A percentile compares a stretch with the other conserved stretches of the same genome.
phyloP scores from a whole-genome alignment of 2,113 vertebrate species.

The Hystrix brachyura region DNA sequence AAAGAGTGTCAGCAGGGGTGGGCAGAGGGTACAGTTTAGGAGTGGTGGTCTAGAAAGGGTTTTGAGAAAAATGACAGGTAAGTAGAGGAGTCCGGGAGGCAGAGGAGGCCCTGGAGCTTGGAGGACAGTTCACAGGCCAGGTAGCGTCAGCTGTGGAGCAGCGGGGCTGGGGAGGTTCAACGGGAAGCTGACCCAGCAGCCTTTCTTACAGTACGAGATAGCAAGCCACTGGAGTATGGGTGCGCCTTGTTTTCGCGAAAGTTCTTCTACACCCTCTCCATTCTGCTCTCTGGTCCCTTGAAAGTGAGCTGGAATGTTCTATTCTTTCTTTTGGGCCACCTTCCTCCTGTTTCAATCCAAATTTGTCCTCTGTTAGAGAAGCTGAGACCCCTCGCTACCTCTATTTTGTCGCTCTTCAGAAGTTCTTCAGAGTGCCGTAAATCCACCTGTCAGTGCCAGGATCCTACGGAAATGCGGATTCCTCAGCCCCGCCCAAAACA shows the following conservation, averaged over 20 bases:
- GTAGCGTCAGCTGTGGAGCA: background rate
- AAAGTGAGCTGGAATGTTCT: background rate
- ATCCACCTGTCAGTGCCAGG: background rate
- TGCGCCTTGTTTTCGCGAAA: background rate
- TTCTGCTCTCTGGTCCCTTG: background rate
- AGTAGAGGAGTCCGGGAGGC: background rate
- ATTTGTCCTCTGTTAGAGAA: background rate
- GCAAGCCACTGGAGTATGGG: background rate
- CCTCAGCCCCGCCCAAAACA: background rate
- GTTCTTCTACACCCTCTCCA: background rate
- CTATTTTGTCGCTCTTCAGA: background rate
- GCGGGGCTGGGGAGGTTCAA: background rate
- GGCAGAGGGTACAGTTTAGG: background rate
- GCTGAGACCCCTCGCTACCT: background rate
- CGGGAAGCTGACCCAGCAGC: too few relatives aligned
- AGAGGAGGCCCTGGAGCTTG: background rate
- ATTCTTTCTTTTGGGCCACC: background rate
- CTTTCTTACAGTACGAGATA: background rate
- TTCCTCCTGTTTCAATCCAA: background rate
- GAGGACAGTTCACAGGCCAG: background rate
- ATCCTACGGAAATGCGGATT: background rate
- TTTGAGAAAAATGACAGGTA: slow-evolving; percentile 34
- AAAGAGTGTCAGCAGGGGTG: background rate
- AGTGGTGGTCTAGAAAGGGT: background rate
- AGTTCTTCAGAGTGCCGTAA: background rate